Percentiles rank a stretch among this genome's conserved stretches.
Evolutionary conservation across 2,113 vertebrate species (phyloP).

Genomic region (Austrofundulus limnaeus): DNA sequence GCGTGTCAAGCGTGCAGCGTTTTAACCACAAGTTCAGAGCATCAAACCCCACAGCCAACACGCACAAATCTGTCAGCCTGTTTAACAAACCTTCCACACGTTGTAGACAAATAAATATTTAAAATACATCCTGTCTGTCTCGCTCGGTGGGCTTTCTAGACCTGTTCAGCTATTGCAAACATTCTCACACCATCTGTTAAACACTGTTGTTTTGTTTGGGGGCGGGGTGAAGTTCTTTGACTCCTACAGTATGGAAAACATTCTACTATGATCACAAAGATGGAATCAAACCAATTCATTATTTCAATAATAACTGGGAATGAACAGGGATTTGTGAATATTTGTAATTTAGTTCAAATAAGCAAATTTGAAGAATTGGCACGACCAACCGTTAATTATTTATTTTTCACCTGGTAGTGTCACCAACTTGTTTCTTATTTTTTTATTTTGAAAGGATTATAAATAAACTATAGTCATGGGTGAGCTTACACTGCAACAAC

Average conservation of each 20-base stretch:
- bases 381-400: too few species aligned
- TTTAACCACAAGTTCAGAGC: conserved; percentile 45
- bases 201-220: neutral
- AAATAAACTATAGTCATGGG: too few species aligned
- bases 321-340: too few species aligned
- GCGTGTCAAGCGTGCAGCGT: conserved; percentile 37
- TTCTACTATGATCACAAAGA: neutral
- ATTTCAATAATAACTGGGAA: neutral
- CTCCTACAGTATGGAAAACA: neutral
- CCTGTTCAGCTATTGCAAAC: conserved; percentile 3
- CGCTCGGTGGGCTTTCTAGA: neutral
- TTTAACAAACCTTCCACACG: neutral
- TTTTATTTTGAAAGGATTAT: too few species aligned
- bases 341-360: too few species aligned
- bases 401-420: too few species aligned
- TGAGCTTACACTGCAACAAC: too few species aligned
- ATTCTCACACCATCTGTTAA: neutral
- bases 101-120: conserved; percentile 16
- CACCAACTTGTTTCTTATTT: too few species aligned
- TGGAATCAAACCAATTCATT: neutral
- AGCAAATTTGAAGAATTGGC: too few species aligned
- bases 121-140: conserved; percentile 4
- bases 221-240: neutral
- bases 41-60: conserved; percentile 32
- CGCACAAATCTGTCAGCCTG: conserved; percentile 1